Percentiles rank a stretch among this genome's conserved stretches.
Conservation (phyloP, 2,888 invertebrate genomes). For the Scaptomyza flava region DNA sequence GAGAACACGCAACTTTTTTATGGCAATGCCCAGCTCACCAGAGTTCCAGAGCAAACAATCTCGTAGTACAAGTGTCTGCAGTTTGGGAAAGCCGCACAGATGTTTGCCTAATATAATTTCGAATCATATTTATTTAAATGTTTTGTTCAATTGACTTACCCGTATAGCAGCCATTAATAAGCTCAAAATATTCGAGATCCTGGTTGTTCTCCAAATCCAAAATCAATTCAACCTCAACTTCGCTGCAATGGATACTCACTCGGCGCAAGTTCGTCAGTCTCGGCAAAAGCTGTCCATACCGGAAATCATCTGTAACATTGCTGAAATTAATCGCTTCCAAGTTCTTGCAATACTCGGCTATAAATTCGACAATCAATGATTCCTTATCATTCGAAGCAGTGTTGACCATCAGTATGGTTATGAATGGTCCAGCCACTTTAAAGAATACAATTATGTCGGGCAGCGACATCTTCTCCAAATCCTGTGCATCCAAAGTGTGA, state of each 20-base stretch:
- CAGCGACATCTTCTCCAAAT: slow-evolving; percentile 60
- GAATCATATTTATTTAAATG: neutral
- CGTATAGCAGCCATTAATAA: slow-evolving; percentile 67
- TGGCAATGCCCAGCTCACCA: slow-evolving; percentile 62
- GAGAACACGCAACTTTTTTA: slow-evolving; percentile 41
- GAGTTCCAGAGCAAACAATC: slow-evolving; percentile 71
- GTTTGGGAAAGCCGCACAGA: slow-evolving; percentile 57
- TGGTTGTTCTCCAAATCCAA: slow-evolving; percentile 53
- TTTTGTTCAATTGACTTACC: slow-evolving; percentile 32
- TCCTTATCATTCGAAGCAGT: slow-evolving; percentile 60
- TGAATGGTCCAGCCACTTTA: slow-evolving; percentile 55
- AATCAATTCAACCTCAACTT: slow-evolving; percentile 62
- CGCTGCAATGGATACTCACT: slow-evolving; percentile 59
- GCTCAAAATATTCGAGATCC: slow-evolving; percentile 56
- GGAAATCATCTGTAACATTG: slow-evolving; percentile 67
- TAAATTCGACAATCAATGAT: slow-evolving; percentile 63
- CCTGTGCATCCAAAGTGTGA: slow-evolving; percentile 37
- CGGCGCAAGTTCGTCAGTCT: slow-evolving; percentile 43
- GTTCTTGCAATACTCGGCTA: slow-evolving; percentile 59
- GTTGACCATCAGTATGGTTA: slow-evolving; percentile 41
- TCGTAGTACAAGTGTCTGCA: slow-evolving; percentile 51
- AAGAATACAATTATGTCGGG: slow-evolving; percentile 65
- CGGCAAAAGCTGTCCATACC: slow-evolving; percentile 45
- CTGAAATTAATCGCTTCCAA: slow-evolving; percentile 53
- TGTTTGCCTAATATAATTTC: slow-evolving; percentile 51